These are phyloP conservation scores for Halyomorpha halys DNA, from an alignment of 1,140 invertebrate genomes.

Conservation along the genomic window DNA sequence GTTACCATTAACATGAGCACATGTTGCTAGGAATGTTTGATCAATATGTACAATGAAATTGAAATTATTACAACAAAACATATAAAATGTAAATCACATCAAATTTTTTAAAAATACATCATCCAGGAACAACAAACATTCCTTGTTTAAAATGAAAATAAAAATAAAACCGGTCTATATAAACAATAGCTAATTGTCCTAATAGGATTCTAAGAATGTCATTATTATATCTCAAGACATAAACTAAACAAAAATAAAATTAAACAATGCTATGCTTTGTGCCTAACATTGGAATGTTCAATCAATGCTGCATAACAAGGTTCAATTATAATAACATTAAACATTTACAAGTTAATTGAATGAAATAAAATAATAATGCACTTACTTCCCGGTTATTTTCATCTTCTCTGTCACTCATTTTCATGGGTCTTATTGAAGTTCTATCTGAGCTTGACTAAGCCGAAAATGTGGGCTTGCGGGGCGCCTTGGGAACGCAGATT, in stretches of 20 bases:
- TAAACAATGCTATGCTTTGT: background rate
- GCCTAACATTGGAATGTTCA: background rate
- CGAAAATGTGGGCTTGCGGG: background rate
- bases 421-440: background rate
- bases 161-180: background rate
- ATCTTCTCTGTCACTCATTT: slow-evolving; percentile 15
- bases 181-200: background rate
- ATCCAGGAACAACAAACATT: background rate
- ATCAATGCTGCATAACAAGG: background rate
- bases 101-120: background rate
- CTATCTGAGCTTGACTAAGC: background rate
- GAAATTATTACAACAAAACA: background rate
- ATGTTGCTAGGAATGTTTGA: slow-evolving; percentile 7
- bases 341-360: background rate
- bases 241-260: background rate
- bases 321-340: background rate
- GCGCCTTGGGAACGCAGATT: background rate
- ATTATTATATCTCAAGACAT: background rate
- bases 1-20: slow-evolving; percentile 1
- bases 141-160: too few relatives aligned
- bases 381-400: slow-evolving; percentile 10
- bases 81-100: background rate
- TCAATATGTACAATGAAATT: background rate
- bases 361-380: background rate
- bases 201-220: background rate